Evolutionary conservation across 2,797 vertebrate species (phyloP).

Genomic region (Anguilla marmorata): DNA sequence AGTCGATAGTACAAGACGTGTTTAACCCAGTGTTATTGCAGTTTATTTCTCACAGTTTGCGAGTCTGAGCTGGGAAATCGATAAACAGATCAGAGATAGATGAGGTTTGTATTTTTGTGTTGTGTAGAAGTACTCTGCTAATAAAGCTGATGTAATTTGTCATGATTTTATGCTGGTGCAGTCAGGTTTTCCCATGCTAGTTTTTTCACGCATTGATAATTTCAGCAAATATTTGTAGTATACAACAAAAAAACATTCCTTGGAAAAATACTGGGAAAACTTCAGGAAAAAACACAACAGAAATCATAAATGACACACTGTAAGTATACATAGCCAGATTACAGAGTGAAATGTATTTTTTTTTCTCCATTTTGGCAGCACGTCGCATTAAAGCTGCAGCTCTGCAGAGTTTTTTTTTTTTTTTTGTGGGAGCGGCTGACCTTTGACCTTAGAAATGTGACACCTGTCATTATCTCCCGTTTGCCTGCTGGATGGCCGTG

Average conservation of each 20-base stretch:
- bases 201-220: neutral
- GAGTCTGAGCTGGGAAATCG: constrained; percentile 40
- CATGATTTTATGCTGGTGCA: neutral
- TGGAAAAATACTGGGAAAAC: too few species aligned
- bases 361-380: neutral
- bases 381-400: neutral
- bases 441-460: neutral
- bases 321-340: neutral
- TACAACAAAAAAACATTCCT: neutral
- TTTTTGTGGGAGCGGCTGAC: neutral
- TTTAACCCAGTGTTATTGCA: constrained; percentile 34
- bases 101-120: neutral
- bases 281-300: neutral
- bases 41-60: constrained; percentile 45
- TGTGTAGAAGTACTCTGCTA: neutral
- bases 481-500: neutral
- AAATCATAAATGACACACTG: neutral
- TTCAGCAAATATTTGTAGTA: neutral
- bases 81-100: constrained; percentile 25
- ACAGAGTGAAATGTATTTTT: neutral
- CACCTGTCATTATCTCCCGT: constrained; percentile 2
- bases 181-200: neutral
- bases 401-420: neutral
- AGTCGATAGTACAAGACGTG: neutral
- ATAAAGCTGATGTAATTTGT: neutral